These are phyloP conservation scores for Drosophila basisetae DNA, from an alignment of 2,888 invertebrate genomes.

Conservation along the genomic window DNA sequence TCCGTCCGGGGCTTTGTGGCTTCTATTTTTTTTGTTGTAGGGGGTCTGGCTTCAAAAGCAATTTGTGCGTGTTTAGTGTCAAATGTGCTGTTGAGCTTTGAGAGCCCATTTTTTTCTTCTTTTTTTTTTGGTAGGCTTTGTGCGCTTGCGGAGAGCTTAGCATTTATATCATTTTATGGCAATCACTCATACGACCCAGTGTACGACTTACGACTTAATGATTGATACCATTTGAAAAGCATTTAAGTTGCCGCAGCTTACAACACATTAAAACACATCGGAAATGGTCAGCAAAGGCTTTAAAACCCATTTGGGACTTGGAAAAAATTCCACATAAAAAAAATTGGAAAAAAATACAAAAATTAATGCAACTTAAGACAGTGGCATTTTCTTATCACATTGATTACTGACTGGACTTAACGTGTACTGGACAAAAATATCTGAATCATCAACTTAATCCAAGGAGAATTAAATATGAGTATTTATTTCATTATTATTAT, in stretches of 20 bases:
- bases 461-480: neutral
- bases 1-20: constrained; percentile 50
- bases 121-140: constrained; percentile 22
- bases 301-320: constrained; percentile 57
- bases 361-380: constrained; percentile 11
- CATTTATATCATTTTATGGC: constrained; percentile 61
- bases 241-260: constrained; percentile 66
- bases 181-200: constrained; percentile 64
- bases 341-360: neutral
- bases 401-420: constrained; percentile 9
- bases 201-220: constrained; percentile 57
- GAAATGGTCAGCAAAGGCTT: constrained; percentile 70
- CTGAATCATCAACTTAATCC: neutral
- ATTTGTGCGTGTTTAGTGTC: constrained; percentile 79
- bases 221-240: constrained; percentile 69
- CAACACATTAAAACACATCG: constrained; percentile 48
- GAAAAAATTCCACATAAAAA: neutral
- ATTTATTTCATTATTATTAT: neutral
- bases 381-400: constrained; percentile 30
- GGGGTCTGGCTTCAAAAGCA: constrained; percentile 70
- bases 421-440: neutral
- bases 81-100: constrained; percentile 69
- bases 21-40: constrained; percentile 41
- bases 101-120: constrained; percentile 18
- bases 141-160: constrained; percentile 52